Conservation (phyloP, 2,888 invertebrate species). For the Apoderus coryli region DNA sequence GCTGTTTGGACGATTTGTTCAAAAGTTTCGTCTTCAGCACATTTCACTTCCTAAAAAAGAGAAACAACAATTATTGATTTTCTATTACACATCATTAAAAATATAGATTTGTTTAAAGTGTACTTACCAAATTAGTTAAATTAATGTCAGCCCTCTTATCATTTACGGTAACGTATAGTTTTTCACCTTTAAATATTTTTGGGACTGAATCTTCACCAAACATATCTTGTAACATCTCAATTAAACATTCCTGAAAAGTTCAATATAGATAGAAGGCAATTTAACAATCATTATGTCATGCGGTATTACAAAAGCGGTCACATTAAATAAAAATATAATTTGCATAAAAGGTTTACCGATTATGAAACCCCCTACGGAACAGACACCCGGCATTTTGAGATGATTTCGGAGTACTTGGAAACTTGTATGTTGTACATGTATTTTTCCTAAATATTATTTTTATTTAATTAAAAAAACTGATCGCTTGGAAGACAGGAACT, state of each 20-base stretch:
- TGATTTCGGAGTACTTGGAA: too few relatives aligned
- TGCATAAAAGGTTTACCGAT: too few relatives aligned
- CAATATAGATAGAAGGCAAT: background rate
- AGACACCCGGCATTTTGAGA: too few relatives aligned
- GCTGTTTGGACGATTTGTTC: constrained; percentile 77
- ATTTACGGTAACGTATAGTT: constrained; percentile 71
- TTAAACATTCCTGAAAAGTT: constrained; percentile 55
- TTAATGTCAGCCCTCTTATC: constrained; percentile 77
- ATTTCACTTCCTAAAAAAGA: constrained; percentile 54
- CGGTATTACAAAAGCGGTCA: too few relatives aligned
- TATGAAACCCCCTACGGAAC: too few relatives aligned
- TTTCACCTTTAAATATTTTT: constrained; percentile 85
- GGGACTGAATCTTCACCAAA: constrained; percentile 90
- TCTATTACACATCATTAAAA: constrained; percentile 3
- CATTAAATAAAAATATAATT: too few relatives aligned
- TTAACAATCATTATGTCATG: too few relatives aligned
- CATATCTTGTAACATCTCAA: constrained; percentile 86
- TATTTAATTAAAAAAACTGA: too few relatives aligned
- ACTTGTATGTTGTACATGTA: too few relatives aligned
- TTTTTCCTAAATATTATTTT: too few relatives aligned
- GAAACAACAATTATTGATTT: constrained; percentile 7
- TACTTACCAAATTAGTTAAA: constrained; percentile 52
- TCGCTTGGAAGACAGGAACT: too few relatives aligned
- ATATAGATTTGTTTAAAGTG: constrained; percentile 1
- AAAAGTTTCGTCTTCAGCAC: constrained; percentile 65